Evolutionary conservation across 2,888 invertebrate species (phyloP).

Genomic region (Drosophila cyrtoloma): DNA sequence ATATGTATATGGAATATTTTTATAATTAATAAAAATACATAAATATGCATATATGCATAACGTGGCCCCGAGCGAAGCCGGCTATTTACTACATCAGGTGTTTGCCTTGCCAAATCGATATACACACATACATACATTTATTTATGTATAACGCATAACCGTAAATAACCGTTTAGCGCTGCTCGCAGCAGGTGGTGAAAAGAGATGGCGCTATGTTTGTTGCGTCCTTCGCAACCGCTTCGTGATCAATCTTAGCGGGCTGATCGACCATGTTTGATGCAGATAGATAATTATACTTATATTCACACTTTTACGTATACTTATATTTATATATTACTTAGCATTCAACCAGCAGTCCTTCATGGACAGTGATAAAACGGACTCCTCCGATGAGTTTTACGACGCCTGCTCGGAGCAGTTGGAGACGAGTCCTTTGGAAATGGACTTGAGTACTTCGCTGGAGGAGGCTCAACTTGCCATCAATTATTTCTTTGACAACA

Average conservation of each 20-base stretch:
- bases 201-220: neutral
- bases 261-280: neutral
- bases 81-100: neutral
- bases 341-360: conserved; percentile 4
- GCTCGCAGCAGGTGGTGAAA: neutral
- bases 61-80: neutral
- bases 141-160: neutral
- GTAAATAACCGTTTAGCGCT: neutral
- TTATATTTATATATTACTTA: neutral
- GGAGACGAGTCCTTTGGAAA: conserved; percentile 45
- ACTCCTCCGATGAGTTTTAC: conserved; percentile 41
- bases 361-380: conserved; percentile 3
- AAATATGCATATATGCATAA: neutral
- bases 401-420: conserved; percentile 37
- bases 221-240: neutral
- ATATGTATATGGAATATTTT: neutral
- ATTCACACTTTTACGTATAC: neutral
- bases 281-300: neutral
- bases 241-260: neutral
- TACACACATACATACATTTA: neutral
- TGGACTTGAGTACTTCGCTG: conserved; percentile 86
- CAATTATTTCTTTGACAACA: conserved; percentile 96
- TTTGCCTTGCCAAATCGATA: neutral
- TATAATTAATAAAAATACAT: neutral
- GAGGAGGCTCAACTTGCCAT: conserved; percentile 92